Percentiles rank a stretch among this genome's conserved stretches.
Conservation (phyloP, 2,113 vertebrate species). For the Rhabdomys dilectus region DNA sequence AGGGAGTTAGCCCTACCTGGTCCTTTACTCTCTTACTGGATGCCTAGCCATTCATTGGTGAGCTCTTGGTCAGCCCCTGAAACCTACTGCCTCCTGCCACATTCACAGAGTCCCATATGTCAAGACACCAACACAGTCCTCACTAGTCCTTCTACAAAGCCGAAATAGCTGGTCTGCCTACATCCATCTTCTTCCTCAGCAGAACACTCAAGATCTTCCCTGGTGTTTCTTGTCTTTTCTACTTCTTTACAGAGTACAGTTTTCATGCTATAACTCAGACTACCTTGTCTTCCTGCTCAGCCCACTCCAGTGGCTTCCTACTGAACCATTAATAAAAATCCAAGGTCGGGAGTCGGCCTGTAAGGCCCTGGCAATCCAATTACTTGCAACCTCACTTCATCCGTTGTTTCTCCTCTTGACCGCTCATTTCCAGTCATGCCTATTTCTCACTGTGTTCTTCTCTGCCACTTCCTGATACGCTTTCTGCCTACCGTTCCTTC, state of each 20-base stretch:
- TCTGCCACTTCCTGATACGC: accelerated
- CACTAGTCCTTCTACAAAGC: background rate
- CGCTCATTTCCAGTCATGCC: background rate
- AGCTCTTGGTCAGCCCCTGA: background rate
- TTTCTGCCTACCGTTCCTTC: background rate
- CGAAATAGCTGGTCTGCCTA: background rate
- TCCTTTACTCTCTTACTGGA: background rate
- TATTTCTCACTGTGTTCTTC: background rate
- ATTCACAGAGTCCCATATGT: no score
- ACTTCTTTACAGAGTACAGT: background rate
- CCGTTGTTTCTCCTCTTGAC: background rate
- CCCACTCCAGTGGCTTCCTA: background rate
- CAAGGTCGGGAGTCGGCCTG: background rate
- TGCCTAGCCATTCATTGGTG: no score
- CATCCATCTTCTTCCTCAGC: background rate
- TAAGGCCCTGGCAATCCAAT: background rate
- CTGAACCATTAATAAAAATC: background rate
- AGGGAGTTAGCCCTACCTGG: background rate
- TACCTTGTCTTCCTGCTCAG: background rate
- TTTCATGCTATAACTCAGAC: background rate
- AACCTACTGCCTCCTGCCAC: background rate
- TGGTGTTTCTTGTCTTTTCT: background rate
- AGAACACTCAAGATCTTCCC: background rate
- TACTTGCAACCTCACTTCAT: background rate
- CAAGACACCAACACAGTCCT: background rate